Evolutionary conservation across 2,797 vertebrate genomes (phyloP).

Genomic region (Tarsius wallacei): DNA sequence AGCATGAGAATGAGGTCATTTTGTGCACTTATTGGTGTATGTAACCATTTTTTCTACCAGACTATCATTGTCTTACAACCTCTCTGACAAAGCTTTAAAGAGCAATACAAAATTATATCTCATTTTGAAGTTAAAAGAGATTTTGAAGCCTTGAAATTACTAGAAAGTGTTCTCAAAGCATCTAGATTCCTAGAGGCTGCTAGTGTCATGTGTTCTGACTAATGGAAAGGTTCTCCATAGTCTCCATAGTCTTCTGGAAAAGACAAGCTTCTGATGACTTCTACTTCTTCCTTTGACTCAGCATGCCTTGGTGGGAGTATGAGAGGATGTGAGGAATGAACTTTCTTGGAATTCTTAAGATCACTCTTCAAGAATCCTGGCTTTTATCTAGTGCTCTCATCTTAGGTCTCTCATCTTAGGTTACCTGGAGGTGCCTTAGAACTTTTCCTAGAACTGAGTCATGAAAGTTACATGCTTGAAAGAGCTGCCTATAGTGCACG

Average conservation of each 20-base stretch:
- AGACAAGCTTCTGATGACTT: background rate
- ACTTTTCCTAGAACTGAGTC: background rate
- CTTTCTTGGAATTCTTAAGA: constrained; percentile 35
- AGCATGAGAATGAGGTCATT: background rate
- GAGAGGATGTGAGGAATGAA: constrained; percentile 64
- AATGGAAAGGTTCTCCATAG: background rate
- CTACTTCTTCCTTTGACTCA: constrained; percentile 2
- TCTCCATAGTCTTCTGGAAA: constrained; percentile 67
- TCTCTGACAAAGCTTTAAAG: background rate
- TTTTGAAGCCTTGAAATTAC: background rate
- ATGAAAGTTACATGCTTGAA: too few relatives aligned
- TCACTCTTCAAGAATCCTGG: constrained; percentile 64
- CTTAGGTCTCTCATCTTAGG: too few relatives aligned
- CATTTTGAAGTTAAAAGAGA: background rate
- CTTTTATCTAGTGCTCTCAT: constrained; percentile 52
- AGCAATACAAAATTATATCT: background rate
- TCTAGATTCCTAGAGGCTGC: constrained; percentile 76
- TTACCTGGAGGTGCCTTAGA: background rate
- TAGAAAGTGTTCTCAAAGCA: constrained; percentile 49
- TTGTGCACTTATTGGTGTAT: background rate
- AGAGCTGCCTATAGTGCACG: fast-evolving
- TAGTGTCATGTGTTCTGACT: constrained; percentile 72
- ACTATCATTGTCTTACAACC: background rate
- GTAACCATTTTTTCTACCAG: background rate
- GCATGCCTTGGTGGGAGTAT: background rate